Percentiles rank a stretch among this genome's conserved stretches.
These are phyloP conservation scores for Gonioctena quinquepunctata DNA, from an alignment of 1,140 invertebrate species.

Conservation along the genomic window DNA sequence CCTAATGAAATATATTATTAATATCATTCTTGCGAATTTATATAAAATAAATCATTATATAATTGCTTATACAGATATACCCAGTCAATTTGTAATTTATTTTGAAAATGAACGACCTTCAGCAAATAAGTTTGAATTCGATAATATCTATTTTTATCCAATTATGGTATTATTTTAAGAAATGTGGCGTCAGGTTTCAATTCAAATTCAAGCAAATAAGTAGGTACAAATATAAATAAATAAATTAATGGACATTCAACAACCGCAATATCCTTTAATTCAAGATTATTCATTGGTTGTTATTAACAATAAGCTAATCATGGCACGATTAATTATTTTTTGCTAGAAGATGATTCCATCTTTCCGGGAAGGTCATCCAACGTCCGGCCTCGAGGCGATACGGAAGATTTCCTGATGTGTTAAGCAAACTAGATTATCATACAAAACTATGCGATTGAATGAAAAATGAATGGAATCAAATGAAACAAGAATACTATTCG, in stretches of 20 bases:
- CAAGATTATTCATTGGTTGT: constrained; percentile 24
- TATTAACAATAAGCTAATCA: constrained; percentile 22
- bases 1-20: too few relatives aligned
- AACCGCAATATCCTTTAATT: constrained; percentile 29
- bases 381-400: constrained; percentile 14
- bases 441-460: too few relatives aligned
- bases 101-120: neutral
- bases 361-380: constrained; percentile 23
- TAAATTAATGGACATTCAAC: constrained; percentile 15
- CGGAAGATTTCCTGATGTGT: neutral
- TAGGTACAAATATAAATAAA: neutral
- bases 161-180: neutral
- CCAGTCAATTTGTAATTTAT: neutral
- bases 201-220: neutral
- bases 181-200: constrained; percentile 9
- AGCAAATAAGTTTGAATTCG: neutral
- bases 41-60: too few relatives aligned
- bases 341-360: constrained; percentile 14
- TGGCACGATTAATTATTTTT: constrained; percentile 25
- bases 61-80: too few relatives aligned
- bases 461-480: too few relatives aligned
- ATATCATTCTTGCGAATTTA: too few relatives aligned
- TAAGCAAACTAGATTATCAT: too few relatives aligned
- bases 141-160: constrained; percentile 4
- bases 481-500: too few relatives aligned